Evolutionary conservation across 2,888 invertebrate genomes (phyloP).

Genomic region (Temnothorax unifasciatus): DNA sequence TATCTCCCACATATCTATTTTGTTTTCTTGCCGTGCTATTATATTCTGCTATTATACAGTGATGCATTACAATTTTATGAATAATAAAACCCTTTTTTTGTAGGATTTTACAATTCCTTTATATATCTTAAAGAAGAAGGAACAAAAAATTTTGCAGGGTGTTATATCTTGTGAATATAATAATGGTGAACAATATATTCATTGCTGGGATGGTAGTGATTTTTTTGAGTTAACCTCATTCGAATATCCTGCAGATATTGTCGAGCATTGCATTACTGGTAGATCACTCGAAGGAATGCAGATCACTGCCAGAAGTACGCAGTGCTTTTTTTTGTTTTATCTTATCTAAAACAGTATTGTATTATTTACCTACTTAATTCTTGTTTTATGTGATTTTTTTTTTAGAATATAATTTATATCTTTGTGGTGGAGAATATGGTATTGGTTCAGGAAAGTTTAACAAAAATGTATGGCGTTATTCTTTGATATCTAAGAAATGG

Average conservation of each 20-base stretch:
- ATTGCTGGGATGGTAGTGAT: background rate
- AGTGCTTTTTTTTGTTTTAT: constrained; percentile 23
- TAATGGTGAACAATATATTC: background rate
- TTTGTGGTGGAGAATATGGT: constrained; percentile 81
- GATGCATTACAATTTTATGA: background rate
- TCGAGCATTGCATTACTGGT: constrained; percentile 20
- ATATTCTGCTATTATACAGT: background rate
- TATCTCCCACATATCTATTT: background rate
- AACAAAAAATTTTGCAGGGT: constrained; percentile 61
- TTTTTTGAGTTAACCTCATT: constrained; percentile 1
- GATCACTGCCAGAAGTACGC: constrained; percentile 76
- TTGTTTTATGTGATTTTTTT: constrained; percentile 13
- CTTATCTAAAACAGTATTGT: background rate
- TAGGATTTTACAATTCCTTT: background rate
- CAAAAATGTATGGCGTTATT: constrained; percentile 79
- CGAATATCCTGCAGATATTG: constrained; percentile 36
- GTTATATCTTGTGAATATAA: background rate
- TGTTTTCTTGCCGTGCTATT: background rate
- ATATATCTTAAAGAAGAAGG: constrained; percentile 8
- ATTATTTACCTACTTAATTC: constrained; percentile 21
- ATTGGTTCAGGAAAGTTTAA: constrained; percentile 79
- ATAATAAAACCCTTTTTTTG: background rate
- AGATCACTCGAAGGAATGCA: constrained; percentile 74
- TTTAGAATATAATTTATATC: constrained; percentile 78
- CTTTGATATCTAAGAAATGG: constrained; percentile 80